phyloP scores from a whole-genome alignment of 2,113 vertebrate genomes.

The Sceloporus undulatus region DNA sequence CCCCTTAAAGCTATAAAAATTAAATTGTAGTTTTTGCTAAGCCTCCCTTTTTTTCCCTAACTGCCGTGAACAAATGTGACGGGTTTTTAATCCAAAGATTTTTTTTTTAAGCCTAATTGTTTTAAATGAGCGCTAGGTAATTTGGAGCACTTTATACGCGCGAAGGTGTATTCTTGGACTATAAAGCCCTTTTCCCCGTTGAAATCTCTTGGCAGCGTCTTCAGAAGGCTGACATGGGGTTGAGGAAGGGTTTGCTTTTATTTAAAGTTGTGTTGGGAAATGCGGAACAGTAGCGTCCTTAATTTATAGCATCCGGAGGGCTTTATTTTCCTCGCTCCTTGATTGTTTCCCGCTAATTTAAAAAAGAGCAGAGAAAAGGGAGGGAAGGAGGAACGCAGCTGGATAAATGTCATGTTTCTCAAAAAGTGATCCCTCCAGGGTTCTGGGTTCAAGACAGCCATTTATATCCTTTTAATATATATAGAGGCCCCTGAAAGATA shows the following conservation, averaged over 20 bases:
- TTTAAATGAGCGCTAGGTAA: constrained; percentile 51
- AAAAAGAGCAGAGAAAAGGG: neutral
- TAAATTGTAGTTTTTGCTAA: neutral
- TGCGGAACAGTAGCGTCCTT: constrained; percentile 9
- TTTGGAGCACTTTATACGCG: constrained; percentile 45
- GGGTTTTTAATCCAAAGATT: constrained; percentile 54
- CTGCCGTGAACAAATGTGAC: neutral
- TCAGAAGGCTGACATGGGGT: neutral
- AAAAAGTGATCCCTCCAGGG: too few species aligned
- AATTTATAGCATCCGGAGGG: constrained; percentile 36
- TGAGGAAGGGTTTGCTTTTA: neutral
- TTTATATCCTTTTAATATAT: neutral
- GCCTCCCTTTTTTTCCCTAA: neutral
- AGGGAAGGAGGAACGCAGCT: neutral
- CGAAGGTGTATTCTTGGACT: constrained; percentile 27
- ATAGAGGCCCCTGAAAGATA: neutral
- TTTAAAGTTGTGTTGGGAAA: constrained; percentile 38
- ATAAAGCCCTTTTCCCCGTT: constrained; percentile 21
- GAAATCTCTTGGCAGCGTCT: constrained; percentile 4
- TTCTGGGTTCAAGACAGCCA: accelerated
- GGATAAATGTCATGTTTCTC: neutral
- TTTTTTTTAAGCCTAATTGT: constrained; percentile 48
- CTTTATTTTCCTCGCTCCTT: constrained; percentile 9
- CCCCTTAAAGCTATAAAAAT: neutral
- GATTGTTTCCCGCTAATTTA: neutral